Base-by-base conservation (phyloP, 2,113 vertebrate genomes). In the Acanthisitta chloris region DNA sequence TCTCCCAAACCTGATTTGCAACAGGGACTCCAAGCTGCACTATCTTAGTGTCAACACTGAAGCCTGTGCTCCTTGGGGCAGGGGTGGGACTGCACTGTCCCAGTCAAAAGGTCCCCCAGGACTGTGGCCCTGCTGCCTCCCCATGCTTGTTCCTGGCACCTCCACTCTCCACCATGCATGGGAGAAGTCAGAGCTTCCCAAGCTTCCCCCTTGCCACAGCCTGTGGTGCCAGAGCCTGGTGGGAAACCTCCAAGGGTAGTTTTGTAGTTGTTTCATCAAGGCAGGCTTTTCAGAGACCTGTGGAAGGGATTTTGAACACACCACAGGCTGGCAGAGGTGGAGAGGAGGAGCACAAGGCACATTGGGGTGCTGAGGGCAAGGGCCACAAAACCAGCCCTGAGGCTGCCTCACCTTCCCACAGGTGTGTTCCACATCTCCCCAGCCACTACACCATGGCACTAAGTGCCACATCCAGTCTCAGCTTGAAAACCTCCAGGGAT, bases 111-210 rank as follows among this genome's bases (percentile, higher is more conserved):
- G 19, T 29, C 10, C 3, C 2, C 20, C 38, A 54, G 43, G 36
- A 66, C 2, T 15, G 12, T 33, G 34, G 48, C 3, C 8, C 16
- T 0, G 0, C 36, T 1, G 1, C 26, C 46, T 65, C 26, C 55
- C 51, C 25, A 1, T 4, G 29, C 49, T 81, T 29, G 14, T 15
- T 57, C 45, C 34, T 10, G 17, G 40, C 71, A 71, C 26, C 40
- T 36, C 55, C 0, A 0, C 45, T 24, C 66, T 46, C 21, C 70
- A 18, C 13, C 24, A 5, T 0, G 5, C 34, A 49, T 10, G 14
- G 12, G 45, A 43, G 25, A 33, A 2, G 13, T 21, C 48, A 33
- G 26, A 14, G 23, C 23, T 36, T 36, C 34, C 24, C 57, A 36
- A 4, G 21, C n/a, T 58, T 34, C 10, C 15, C 34, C 58, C 24